Base-by-base conservation (phyloP, 1,140 invertebrate genomes). In the Phenacoccus solenopsis region DNA sequence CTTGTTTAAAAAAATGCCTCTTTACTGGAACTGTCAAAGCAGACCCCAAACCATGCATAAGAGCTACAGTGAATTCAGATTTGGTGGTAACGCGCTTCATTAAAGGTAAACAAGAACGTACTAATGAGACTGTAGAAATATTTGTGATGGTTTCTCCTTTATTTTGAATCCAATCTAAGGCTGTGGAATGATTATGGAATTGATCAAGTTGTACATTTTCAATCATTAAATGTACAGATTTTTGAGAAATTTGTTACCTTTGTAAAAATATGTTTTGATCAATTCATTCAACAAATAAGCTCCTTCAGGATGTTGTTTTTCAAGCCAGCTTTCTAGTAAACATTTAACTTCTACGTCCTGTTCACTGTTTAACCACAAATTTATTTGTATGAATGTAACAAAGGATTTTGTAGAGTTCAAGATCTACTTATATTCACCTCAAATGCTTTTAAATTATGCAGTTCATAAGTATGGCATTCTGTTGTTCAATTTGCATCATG, bases 191-290 rank as follows among this genome's bases (percentile, higher is more conserved):
- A 71, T 72, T n/a, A n/a, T n/a, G n/a, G n/a, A n/a, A n/a, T n/a
- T n/a, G n/a, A n/a, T n/a, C n/a, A n/a, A 72, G 72, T 75, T 73
- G 38, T 70, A 30, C 71, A 70, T 72, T 57, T 24, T 32, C 28
- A 69, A 67, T 0, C 5, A 67, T 28, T n/a, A 12, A 12, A 25
- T 38, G 32, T 24, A 30, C 1, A 0, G 5, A 38, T 49, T 12
- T 56, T 28, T 3, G 16, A 64, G 21, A 59, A 4, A 20, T 28
- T 57, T 64, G 68, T 70, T 73, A 80, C 83, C 82, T 79, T 82
- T 84, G 74, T 83, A 84, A 76, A 89, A 88, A 75, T 87, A 84
- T 70, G 87, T 83, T 30, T 87, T 82, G 24, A 89, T 82, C 73
- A 83, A 83, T 22, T 80, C 78, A 67, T 77, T 74, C 28, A 88